Percentiles rank a stretch among this genome's conserved stretches.
These are phyloP conservation scores for Bemisia tabaci DNA, from an alignment of 1,140 invertebrate genomes.

Conservation along the genomic window DNA sequence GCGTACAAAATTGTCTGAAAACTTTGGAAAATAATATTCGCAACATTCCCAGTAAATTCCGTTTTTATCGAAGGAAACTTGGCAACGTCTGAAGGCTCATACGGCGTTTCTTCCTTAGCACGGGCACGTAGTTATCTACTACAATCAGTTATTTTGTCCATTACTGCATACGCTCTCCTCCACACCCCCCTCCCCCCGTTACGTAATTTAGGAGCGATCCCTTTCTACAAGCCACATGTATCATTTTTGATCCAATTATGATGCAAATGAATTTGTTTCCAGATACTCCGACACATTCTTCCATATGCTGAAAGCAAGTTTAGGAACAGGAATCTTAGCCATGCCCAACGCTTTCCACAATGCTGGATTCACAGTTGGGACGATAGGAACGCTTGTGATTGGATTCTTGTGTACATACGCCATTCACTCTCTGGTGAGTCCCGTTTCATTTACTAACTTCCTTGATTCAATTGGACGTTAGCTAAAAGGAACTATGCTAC, in stretches of 20 bases:
- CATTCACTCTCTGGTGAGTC: conserved; percentile 49
- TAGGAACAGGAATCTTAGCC: conserved; percentile 79
- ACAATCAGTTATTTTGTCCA: background rate
- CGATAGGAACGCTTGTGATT: conserved; percentile 49
- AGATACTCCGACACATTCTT: conserved; percentile 66
- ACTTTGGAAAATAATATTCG: no score
- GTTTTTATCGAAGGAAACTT: no score
- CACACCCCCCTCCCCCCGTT: no score
- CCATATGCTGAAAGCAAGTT: conserved; percentile 69
- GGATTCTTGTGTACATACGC: conserved; percentile 64
- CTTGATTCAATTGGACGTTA: conserved; percentile 1
- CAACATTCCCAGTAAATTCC: no score
- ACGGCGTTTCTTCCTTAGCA: background rate
- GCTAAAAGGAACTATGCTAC: no score
- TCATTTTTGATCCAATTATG: no score
- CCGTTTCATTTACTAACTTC: background rate
- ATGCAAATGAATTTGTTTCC: conserved; percentile 24
- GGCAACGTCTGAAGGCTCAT: no score
- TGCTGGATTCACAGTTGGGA: conserved; percentile 54
- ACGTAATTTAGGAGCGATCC: no score
- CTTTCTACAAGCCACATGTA: no score
- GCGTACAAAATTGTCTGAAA: no score
- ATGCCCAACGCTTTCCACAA: conserved; percentile 75
- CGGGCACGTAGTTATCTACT: background rate
- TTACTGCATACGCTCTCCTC: no score